Base-by-base conservation (phyloP, 2,888 invertebrate genomes). In the Meandrusa payeni region DNA sequence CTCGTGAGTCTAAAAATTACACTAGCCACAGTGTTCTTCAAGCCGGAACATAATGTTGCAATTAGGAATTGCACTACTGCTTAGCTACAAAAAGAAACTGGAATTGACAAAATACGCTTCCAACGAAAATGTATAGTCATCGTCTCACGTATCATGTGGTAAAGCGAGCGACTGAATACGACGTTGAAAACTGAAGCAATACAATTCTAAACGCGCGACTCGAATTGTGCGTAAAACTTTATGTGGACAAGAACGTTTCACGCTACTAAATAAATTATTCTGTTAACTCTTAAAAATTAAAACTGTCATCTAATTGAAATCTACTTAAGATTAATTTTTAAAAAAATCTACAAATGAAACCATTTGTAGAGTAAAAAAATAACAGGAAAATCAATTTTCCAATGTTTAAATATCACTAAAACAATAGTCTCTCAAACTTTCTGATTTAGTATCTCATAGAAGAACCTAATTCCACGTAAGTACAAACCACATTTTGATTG, bases 351-450 rank as follows among this genome's bases (percentile, higher is more conserved):
- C 85, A 86, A 85, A 85, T 76, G 80, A 82, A 79, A 81, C 47
- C 72, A 83, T 83, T 83, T 85, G 85, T 80, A 85, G 85, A 76
- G 71, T 86, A 86, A 80, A 87, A 87, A 87, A 87, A 86, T 85
- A 85, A 79, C 57, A 71, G 76, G 79, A 77, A 78, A 67, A 63
- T 69, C n/a, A n/a, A 62, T 65, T 66, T 80, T 72, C 76, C 80
- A 65, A 55, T 54, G 57, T 62, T 59, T 59, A 48, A 47, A 49
- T 51, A 51, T 54, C 43, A 54, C 48, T 54, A 39, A 48, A 26
- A 32, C 13, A 9, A 13, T 24, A 17, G 43, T 32, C 38, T 44
- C 43, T 38, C 38, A 38, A 44, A 38, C 26, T 31, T 15, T 15
- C 15, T 5, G 26, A 10, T 11, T 27, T 24, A 24, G 9, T 24